A percentile compares a stretch with the other conserved stretches of the same genome.
Conservation (phyloP, 1,140 invertebrate genomes). For the Pseudomyrmex flavicornis region DNA sequence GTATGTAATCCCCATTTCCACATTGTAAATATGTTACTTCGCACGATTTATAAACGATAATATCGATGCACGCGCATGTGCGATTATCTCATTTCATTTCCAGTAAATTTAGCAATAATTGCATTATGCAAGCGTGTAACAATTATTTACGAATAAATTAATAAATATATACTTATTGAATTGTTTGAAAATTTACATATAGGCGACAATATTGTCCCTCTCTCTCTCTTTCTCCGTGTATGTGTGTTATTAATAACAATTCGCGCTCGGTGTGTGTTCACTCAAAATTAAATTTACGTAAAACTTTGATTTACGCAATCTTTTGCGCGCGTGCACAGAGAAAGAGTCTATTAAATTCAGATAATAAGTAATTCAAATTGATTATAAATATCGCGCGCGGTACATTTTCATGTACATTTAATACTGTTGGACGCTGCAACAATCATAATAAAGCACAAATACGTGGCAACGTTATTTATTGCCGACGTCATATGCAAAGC, state of each 20-base stretch:
- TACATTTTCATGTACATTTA: background rate
- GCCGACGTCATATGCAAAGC: background rate
- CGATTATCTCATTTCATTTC: slow-evolving; percentile 8
- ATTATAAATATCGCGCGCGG: background rate
- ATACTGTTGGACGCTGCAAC: background rate
- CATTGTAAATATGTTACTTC: too few species aligned
- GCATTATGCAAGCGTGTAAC: background rate
- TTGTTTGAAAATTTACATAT: background rate
- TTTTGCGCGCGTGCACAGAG: background rate
- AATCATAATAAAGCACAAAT: background rate
- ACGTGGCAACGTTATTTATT: background rate
- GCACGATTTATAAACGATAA: background rate
- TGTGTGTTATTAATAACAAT: slow-evolving; percentile 9
- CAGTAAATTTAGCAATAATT: slow-evolving; percentile 1
- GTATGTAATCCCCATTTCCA: too few species aligned
- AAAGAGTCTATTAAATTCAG: background rate
- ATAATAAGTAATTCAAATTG: background rate
- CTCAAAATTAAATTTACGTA: slow-evolving; percentile 14
- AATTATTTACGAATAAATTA: slow-evolving; percentile 1
- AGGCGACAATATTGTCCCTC: slow-evolving; percentile 5
- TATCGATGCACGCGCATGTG: background rate
- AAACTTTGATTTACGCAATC: background rate
- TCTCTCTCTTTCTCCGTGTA: too few species aligned
- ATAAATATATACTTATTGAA: background rate
- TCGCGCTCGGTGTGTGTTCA: too few species aligned